phyloP scores from a whole-genome alignment of 2,888 invertebrate genomes.

The Morpho deidamia region DNA sequence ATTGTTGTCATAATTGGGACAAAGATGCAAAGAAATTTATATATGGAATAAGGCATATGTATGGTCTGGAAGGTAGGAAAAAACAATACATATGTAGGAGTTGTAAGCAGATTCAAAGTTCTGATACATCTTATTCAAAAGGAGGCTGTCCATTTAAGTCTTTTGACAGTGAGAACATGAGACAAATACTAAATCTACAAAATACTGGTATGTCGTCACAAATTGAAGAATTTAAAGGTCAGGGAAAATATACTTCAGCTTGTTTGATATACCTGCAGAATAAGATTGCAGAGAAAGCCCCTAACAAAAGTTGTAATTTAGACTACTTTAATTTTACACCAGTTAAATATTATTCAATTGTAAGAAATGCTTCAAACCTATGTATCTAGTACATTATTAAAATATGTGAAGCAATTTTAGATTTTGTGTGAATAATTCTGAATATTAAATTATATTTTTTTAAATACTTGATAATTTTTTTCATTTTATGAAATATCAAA shows the following conservation, averaged over 20 bases:
- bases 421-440: too few relatives aligned
- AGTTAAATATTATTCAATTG: slow-evolving; percentile 48
- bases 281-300: slow-evolving; percentile 19
- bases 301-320: slow-evolving; percentile 38
- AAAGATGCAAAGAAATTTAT: slow-evolving; percentile 79
- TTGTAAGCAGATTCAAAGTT: slow-evolving; percentile 77
- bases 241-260: slow-evolving; percentile 43
- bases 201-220: slow-evolving; percentile 37
- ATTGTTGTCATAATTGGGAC: slow-evolving; percentile 82
- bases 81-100: slow-evolving; percentile 79
- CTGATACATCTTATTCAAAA: slow-evolving; percentile 71
- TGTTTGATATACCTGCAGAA: slow-evolving; percentile 44
- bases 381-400: too few relatives aligned
- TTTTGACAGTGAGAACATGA: slow-evolving; percentile 67
- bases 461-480: too few relatives aligned
- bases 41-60: slow-evolving; percentile 84
- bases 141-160: slow-evolving; percentile 82
- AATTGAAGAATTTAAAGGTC: slow-evolving; percentile 47
- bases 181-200: slow-evolving; percentile 41
- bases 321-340: slow-evolving; percentile 58
- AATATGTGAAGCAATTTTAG: too few relatives aligned
- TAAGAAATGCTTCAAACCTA: not conserved
- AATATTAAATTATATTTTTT: too few relatives aligned
- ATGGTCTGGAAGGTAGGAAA: slow-evolving; percentile 84
- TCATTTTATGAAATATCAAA: too few relatives aligned